Base-by-base conservation (phyloP, 1,140 invertebrate genomes). In the Acromyrmex charruanus region DNA sequence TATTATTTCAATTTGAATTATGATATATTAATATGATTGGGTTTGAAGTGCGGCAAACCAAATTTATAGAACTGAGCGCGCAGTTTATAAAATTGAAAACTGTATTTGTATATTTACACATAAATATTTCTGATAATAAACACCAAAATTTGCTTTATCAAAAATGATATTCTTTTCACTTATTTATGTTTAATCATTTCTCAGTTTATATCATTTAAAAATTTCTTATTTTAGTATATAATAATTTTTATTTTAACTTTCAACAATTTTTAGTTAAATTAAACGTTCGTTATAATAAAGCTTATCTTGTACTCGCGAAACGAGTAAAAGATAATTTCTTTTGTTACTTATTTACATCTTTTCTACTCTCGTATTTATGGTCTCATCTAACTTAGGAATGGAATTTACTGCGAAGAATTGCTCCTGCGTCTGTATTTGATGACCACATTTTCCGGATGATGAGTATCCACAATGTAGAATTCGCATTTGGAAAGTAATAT, bases 381-480 rank as follows among this genome's bases (percentile, higher is more conserved):
- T 51, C 25, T 65, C 39, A 79, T 79, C 25, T 66, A 51, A 63
- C 77, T 66, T 79, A 79, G 44, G 5, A 66, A 79, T 77, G 16
- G 61, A 49, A 66, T 66, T 51, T 51, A 66, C 16, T n/a, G 25
- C 39, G 12, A 21, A 44, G 53, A 1, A 65, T 65, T 49, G 61
- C 44, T 44, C 5, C 49, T 25, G 18, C 59, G 28, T 31, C 63
- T 55, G 31, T 49, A 68, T 71, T 58, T 58, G 31, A 79, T 18
- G n/a, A 58, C 35, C 51, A 14, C 51, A 44, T 39, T 71, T 58
- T 71, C 65, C 21, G 12, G 16, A 25, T 71, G 49, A 55, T 55
- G 79, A 28, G n/a, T 21, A 44, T 25, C 44, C 35, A 53, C 25
- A 9, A 71, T 51, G 59, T 44, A 66, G 25, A 79, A 51, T 21